Conservation (phyloP, 2,797 vertebrate genomes). For the Nannoperca obscura region DNA sequence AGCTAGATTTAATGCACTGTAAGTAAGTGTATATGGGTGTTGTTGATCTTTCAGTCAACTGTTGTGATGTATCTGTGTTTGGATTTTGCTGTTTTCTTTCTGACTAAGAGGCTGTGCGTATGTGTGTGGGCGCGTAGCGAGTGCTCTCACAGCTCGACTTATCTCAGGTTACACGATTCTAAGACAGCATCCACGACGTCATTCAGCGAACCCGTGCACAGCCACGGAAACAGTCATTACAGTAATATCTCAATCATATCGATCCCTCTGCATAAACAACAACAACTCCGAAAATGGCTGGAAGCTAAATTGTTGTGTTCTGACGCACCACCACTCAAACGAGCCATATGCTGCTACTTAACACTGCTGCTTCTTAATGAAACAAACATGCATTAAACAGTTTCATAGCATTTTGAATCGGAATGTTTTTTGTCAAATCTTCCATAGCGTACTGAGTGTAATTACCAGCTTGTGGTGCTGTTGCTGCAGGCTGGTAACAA, state of each 20-base stretch:
- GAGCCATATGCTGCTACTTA: conserved; percentile 27
- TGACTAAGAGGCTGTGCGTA: conserved; percentile 74
- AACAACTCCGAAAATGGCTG: neutral
- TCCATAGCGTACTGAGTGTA: conserved; percentile 32
- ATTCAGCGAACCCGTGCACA: conserved; percentile 33
- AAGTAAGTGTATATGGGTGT: neutral
- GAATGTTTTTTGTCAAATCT: conserved; percentile 40
- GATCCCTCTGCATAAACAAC: conserved; percentile 11
- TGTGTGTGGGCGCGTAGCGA: conserved; percentile 70
- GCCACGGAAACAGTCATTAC: conserved; percentile 21
- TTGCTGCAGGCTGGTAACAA: conserved; percentile 55
- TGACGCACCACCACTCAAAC: conserved; percentile 16
- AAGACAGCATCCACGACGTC: conserved; percentile 59
- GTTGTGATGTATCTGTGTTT: conserved; percentile 55
- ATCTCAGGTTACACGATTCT: conserved; percentile 69
- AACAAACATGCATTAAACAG: conserved; percentile 40
- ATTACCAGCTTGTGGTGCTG: conserved; percentile 57
- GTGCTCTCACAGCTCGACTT: conserved; percentile 68
- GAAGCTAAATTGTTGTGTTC: conserved; percentile 21
- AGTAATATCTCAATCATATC: conserved; percentile 18
- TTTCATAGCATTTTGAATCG: conserved; percentile 26
- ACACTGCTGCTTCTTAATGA: conserved; percentile 37
- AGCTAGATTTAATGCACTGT: neutral
- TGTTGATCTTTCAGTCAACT: conserved; percentile 46
- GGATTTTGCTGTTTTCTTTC: conserved; percentile 51